A percentile compares a stretch with the other conserved stretches of the same genome.
Evolutionary conservation across 2,113 vertebrate species (phyloP).

Genomic region (Salminus brasiliensis): DNA sequence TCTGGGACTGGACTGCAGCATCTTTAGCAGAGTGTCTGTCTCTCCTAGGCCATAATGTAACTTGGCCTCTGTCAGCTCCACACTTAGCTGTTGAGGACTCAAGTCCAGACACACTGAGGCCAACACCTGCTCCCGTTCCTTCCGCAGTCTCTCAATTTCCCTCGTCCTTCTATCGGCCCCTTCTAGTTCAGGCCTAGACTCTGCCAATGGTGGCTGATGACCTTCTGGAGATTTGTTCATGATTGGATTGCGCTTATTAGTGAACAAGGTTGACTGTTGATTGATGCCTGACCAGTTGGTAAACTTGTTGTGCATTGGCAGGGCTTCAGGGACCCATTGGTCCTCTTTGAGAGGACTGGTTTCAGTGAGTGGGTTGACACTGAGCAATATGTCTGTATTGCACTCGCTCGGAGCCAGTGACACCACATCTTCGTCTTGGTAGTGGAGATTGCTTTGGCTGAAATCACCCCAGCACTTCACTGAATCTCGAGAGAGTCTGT

Average conservation of each 20-base stretch:
- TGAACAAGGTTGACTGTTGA: constrained; percentile 46
- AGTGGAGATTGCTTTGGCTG: constrained; percentile 58
- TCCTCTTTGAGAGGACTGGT: constrained; percentile 44
- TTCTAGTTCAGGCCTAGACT: background rate
- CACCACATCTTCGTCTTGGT: constrained; percentile 66
- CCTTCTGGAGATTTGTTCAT: constrained; percentile 32
- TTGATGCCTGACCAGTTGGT: constrained; percentile 86
- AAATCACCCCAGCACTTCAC: constrained; percentile 31
- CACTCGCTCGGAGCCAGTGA: constrained; percentile 81
- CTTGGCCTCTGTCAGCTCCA: constrained; percentile 90
- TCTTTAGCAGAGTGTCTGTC: constrained; percentile 84
- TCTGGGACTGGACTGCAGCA: constrained; percentile 76
- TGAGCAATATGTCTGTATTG: constrained; percentile 82
- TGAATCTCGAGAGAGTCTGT: constrained; percentile 29
- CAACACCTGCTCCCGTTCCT: constrained; percentile 84
- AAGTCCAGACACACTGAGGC: constrained; percentile 79
- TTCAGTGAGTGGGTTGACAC: constrained; percentile 53
- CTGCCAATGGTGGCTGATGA: constrained; percentile 6
- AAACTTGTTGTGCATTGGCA: constrained; percentile 91
- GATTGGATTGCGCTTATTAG: constrained; percentile 19
- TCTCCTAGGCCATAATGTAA: constrained; percentile 87
- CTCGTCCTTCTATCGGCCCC: constrained; percentile 61
- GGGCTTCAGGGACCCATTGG: constrained; percentile 67
- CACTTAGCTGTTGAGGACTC: constrained; percentile 81
- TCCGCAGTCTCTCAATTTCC: constrained; percentile 78